phyloP scores from a whole-genome alignment of 2,797 vertebrate species.

The Cossypha niveicapilla region DNA sequence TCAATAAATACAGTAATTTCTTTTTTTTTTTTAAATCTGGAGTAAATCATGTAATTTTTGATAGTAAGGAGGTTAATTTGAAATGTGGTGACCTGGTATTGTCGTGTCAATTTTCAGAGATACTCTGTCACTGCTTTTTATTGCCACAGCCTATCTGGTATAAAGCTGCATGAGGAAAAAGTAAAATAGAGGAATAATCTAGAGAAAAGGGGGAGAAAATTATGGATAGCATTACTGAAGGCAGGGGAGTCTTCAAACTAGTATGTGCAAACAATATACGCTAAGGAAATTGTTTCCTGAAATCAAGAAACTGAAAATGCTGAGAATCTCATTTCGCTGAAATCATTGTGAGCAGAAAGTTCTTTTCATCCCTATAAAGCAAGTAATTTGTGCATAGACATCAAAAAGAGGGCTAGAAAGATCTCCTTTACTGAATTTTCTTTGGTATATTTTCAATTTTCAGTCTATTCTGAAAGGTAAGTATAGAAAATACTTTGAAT shows the following conservation, averaged over 20 bases:
- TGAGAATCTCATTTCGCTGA: background rate
- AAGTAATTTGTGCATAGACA: background rate
- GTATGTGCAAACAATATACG: background rate
- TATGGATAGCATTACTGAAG: background rate
- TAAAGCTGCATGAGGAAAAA: background rate
- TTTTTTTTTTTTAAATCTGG: background rate
- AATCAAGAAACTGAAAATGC: background rate
- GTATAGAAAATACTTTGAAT: background rate
- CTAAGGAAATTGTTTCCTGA: background rate
- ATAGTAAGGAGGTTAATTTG: background rate
- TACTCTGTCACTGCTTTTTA: background rate
- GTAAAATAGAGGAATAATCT: background rate
- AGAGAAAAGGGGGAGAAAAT: background rate
- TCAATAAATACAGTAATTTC: background rate
- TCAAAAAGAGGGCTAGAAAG: background rate
- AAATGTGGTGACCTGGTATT: background rate
- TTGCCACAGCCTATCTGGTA: background rate
- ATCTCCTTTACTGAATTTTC: background rate
- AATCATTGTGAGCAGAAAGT: background rate
- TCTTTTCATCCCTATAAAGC: background rate
- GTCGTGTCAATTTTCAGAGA: background rate
- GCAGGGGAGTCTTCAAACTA: background rate
- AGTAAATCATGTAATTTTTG: background rate
- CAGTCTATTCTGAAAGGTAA: background rate
- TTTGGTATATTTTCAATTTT: background rate